phyloP scores from a whole-genome alignment of 1,140 invertebrate genomes.

The Antheraea mylitta region DNA sequence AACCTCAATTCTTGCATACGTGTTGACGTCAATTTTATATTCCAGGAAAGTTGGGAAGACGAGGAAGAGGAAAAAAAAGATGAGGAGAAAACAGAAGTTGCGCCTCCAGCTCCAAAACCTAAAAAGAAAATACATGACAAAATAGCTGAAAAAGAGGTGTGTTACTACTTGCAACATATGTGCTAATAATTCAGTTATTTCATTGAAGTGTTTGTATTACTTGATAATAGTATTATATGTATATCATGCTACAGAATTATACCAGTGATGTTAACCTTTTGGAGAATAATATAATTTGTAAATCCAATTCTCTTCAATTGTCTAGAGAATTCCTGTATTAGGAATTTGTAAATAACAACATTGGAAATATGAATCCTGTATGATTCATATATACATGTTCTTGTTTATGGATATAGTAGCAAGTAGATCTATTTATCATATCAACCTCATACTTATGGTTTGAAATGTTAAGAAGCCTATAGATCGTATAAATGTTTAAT shows the following conservation, averaged over 20 bases:
- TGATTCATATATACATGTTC: no score
- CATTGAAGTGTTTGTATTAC: neutral
- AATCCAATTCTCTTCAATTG: no score
- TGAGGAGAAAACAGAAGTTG: slow-evolving; percentile 78
- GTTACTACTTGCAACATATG: slow-evolving; percentile 15
- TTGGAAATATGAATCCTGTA: no score
- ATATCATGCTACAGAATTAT: neutral
- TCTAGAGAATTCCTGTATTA: no score
- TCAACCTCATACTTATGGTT: no score
- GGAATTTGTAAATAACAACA: no score
- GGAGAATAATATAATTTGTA: no score
- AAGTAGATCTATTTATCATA: no score
- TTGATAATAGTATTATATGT: neutral
- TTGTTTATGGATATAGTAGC: no score
- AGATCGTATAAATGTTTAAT: no score
- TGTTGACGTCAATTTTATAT: slow-evolving; percentile 64
- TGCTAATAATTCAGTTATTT: neutral
- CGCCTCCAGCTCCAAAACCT: slow-evolving; percentile 68
- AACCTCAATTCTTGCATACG: slow-evolving; percentile 65
- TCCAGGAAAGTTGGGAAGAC: slow-evolving; percentile 92
- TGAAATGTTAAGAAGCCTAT: no score
- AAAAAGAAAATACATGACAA: slow-evolving; percentile 88
- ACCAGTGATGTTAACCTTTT: neutral
- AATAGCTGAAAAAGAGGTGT: slow-evolving; percentile 88
- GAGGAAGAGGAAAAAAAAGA: slow-evolving; percentile 87